A percentile compares a stretch with the other conserved stretches of the same genome.
phyloP scores from a whole-genome alignment of 2,113 vertebrate genomes.

The Edolisoma coerulescens region DNA sequence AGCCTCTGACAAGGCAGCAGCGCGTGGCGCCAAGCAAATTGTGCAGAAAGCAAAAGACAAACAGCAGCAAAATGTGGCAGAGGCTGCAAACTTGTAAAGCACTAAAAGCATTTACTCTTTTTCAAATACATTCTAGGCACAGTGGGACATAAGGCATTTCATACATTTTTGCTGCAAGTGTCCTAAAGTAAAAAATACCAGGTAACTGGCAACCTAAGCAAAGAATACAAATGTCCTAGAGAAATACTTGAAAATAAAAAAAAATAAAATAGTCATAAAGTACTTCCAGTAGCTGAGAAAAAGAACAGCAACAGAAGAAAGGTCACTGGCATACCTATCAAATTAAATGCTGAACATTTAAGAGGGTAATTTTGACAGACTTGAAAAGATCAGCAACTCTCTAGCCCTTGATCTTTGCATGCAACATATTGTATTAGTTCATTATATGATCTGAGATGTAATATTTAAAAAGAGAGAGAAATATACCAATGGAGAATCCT shows the following conservation, averaged over 20 bases:
- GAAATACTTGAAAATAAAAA: neutral
- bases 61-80: neutral
- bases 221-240: neutral
- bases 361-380: neutral
- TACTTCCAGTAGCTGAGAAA: neutral
- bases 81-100: neutral
- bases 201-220: neutral
- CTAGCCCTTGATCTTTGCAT: neutral
- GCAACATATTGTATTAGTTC: neutral
- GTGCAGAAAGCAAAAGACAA: neutral
- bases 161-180: neutral
- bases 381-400: neutral
- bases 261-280: neutral
- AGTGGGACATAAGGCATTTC: neutral
- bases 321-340: neutral
- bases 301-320: neutral
- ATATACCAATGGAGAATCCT: neutral
- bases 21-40: fast-evolving
- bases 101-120: neutral
- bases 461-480: neutral
- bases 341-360: neutral
- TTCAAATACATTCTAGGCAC: neutral
- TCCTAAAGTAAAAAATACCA: neutral
- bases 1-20: neutral
- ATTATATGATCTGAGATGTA: neutral